Evolutionary conservation across 2,888 invertebrate species (phyloP), one percentile per base, ranked within the genome.

Genomic region (Eupithecia pulchellata): DNA sequence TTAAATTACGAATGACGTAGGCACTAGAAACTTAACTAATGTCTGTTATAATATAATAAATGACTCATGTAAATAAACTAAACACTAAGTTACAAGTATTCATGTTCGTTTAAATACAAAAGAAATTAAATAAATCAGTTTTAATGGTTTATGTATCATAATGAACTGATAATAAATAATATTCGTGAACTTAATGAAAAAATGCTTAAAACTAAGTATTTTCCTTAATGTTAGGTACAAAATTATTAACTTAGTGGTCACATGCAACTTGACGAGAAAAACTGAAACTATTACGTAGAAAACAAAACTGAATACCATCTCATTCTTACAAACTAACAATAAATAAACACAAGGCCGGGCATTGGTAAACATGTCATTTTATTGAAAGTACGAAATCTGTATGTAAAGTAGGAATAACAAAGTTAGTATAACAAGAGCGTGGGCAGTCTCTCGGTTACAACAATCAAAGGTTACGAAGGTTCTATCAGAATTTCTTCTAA

Each of bases 121-220:
- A 91, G 89, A 90, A 94, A 92, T 93, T 93, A 94, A 93, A 93
- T 93, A 93, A 91, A 89, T 93, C 92, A 91, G 90, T 85, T 92
- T 61, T 87, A 89, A 92, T 92, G 91, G 90, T 92, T 91, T 90
- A 91, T 90, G 91, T 89, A 90, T 91, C 90, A 89, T 90, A 92
- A 92, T 93, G 93, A 92, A 93, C 92, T 92, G 92, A 93, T 90
- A 94, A 94, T 94, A 94, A 94, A 94, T 94, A 93, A 94, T 92
- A 91, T 92, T 92, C 89, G 89, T 89, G 92, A 92, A 89, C 87
- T 91, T 90, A 89, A 93, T 92, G 91, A 87, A 89, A 93, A 73
- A 73, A 93, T 89, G 86, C 92, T 92, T 93, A 93, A 72, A 90
- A 86, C 91, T 92, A 92, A 80, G 84, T 84, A 83, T 81, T 77